These are phyloP conservation scores for Caenorhabditis uteleia DNA, from an alignment of 2,888 invertebrate species.

Conservation along the genomic window DNA sequence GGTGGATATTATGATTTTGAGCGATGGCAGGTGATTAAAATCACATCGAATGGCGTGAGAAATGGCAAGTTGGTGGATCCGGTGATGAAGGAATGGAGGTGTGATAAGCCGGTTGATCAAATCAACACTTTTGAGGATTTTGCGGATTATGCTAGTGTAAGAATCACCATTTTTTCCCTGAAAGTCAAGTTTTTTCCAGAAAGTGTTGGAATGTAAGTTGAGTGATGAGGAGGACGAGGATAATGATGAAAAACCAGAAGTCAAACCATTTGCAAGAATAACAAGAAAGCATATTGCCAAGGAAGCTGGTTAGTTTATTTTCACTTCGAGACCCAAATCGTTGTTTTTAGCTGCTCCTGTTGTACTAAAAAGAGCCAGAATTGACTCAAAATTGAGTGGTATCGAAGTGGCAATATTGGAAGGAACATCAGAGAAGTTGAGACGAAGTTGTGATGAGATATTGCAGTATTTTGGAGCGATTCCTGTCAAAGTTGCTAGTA, in stretches of 20 bases:
- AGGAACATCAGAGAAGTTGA: slow-evolving; percentile 31
- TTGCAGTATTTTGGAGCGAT: slow-evolving; percentile 52
- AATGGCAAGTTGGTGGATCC: slow-evolving; percentile 61
- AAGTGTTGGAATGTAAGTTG: slow-evolving; percentile 25
- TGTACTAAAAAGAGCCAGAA: slow-evolving; percentile 16
- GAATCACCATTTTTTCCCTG: slow-evolving; percentile 8
- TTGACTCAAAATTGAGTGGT: slow-evolving; percentile 21
- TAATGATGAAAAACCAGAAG: slow-evolving; percentile 12
- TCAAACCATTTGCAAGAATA: slow-evolving; percentile 18
- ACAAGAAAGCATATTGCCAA: slow-evolving; percentile 24
- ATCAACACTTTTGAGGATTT: slow-evolving; percentile 48
- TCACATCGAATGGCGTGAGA: slow-evolving; percentile 60
- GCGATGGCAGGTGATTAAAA: slow-evolving; percentile 60
- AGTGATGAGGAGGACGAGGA: slow-evolving; percentile 8
- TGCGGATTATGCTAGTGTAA: slow-evolving; percentile 45
- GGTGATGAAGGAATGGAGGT: slow-evolving; percentile 52
- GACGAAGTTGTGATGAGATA: slow-evolving; percentile 44
- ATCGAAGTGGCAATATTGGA: slow-evolving; percentile 33
- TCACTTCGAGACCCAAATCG: too few relatives aligned
- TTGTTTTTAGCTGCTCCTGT: slow-evolving; percentile 19
- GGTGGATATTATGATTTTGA: slow-evolving; percentile 46
- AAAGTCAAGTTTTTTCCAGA: slow-evolving; percentile 11
- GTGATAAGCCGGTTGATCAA: slow-evolving; percentile 57
- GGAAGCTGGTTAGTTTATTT: neutral
- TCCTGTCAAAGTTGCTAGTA: slow-evolving; percentile 50